These are phyloP conservation scores for Drosophila prostipennis DNA, from an alignment of 2,888 invertebrate species.

Conservation along the genomic window DNA sequence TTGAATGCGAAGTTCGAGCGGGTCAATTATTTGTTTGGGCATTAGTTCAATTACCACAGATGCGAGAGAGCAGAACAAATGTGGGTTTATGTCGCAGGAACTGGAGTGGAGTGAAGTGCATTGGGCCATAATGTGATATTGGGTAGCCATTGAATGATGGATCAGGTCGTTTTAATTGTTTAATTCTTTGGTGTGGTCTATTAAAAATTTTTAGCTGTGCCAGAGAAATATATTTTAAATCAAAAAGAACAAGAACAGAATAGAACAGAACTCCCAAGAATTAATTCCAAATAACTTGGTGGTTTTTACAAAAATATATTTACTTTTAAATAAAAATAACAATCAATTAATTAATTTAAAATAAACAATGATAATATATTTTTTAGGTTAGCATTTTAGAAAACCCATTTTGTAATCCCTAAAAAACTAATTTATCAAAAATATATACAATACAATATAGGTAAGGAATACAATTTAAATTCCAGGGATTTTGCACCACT, in stretches of 20 bases:
- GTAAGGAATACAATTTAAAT: conserved; percentile 35
- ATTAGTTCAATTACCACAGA: conserved; percentile 31
- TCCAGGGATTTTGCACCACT: conserved; percentile 32
- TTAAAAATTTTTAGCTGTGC: not conserved
- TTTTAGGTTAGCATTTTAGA: too few relatives aligned
- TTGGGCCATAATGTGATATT: not conserved
- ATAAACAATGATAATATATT: too few relatives aligned
- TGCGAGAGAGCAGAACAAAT: not conserved
- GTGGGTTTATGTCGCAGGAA: not conserved
- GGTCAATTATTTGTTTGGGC: conserved; percentile 38
- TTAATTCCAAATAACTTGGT: too few relatives aligned
- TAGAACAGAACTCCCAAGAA: too few relatives aligned
- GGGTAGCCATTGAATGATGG: not conserved
- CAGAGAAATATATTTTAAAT: too few relatives aligned
- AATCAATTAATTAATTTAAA: too few relatives aligned
- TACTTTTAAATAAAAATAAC: too few relatives aligned
- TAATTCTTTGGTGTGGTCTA: not conserved
- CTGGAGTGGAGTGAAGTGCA: not conserved
- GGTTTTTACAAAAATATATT: too few relatives aligned
- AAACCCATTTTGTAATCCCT: not conserved
- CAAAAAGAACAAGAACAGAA: too few relatives aligned
- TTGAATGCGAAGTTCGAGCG: conserved; percentile 47
- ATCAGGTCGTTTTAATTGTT: not conserved
- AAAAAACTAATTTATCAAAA: not conserved
- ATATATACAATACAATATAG: conserved; percentile 10